Conservation (phyloP, 2,113 vertebrate genomes). For the Odocoileus virginianus region DNA sequence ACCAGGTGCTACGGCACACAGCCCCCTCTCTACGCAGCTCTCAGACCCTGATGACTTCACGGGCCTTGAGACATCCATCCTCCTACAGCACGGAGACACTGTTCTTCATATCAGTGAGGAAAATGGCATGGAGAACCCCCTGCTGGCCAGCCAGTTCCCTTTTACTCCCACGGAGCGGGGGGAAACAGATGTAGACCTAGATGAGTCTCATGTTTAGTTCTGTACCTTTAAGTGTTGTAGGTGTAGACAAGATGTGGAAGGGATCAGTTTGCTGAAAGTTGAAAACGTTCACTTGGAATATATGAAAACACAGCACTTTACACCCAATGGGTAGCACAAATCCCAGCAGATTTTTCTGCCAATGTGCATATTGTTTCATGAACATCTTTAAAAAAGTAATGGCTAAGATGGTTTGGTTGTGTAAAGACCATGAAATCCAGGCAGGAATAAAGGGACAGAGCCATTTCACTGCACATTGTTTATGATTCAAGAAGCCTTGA, state of each 20-base stretch:
- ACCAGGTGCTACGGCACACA: slow-evolving; percentile 61
- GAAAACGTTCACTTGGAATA: slow-evolving; percentile 26
- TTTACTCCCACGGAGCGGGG: slow-evolving; percentile 84
- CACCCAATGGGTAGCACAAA: slow-evolving; percentile 40
- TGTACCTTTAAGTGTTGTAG: neutral
- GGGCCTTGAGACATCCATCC: slow-evolving; percentile 89
- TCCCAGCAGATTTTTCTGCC: slow-evolving; percentile 32
- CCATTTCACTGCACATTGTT: slow-evolving; percentile 57
- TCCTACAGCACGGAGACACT: slow-evolving; percentile 87
- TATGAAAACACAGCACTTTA: slow-evolving; percentile 78
- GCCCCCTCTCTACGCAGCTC: slow-evolving; percentile 76
- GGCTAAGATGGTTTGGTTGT: slow-evolving; percentile 65
- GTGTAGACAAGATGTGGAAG: neutral
- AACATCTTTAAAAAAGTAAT: slow-evolving; percentile 42
- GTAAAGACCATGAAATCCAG: slow-evolving; percentile 43
- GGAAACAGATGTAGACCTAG: slow-evolving; percentile 82
- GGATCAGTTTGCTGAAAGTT: neutral
- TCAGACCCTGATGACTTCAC: slow-evolving; percentile 87
- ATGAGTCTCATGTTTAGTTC: slow-evolving; percentile 92
- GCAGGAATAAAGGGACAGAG: slow-evolving; percentile 50
- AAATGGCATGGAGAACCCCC: slow-evolving; percentile 91
- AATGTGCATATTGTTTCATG: slow-evolving; percentile 27
- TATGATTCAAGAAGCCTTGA: slow-evolving; percentile 38
- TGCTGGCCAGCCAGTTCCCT: slow-evolving; percentile 84
- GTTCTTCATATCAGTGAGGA: slow-evolving; percentile 90